These are phyloP conservation scores for Ormyrus labotus DNA, from an alignment of 2,888 invertebrate genomes.

Conservation along the genomic window DNA sequence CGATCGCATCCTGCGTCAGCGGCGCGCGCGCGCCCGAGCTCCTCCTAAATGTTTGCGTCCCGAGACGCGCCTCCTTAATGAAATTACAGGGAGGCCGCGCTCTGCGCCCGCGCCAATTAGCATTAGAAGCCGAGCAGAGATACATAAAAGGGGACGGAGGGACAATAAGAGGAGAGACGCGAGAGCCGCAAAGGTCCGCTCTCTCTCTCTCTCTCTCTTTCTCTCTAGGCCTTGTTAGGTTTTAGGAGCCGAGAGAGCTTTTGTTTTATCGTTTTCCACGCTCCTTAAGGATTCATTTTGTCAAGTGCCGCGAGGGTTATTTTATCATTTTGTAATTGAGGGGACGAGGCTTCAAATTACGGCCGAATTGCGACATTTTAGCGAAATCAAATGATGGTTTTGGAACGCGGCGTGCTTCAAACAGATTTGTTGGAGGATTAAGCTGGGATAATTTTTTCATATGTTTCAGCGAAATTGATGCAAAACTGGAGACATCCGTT, in stretches of 20 bases:
- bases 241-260: slow-evolving; percentile 25
- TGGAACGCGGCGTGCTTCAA: too few relatives aligned
- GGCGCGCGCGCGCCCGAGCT: not conserved
- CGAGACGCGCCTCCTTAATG: slow-evolving; percentile 72
- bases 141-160: not conserved
- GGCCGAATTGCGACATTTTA: too few relatives aligned
- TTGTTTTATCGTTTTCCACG: slow-evolving; percentile 21
- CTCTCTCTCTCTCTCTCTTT: too few relatives aligned
- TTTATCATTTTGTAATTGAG: too few relatives aligned
- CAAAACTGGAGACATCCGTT: too few relatives aligned
- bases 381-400: too few relatives aligned
- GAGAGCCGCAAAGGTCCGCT: not conserved
- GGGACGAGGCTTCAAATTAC: too few relatives aligned
- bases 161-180: slow-evolving; percentile 32
- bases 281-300: not conserved
- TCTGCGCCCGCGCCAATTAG: slow-evolving; percentile 69
- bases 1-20: slow-evolving; percentile 43
- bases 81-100: slow-evolving; percentile 69
- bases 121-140: slow-evolving; percentile 64
- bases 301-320: too few relatives aligned
- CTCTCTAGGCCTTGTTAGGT: slow-evolving; percentile 27
- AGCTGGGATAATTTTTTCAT: too few relatives aligned
- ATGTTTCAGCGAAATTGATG: too few relatives aligned
- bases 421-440: too few relatives aligned
- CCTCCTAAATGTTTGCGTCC: slow-evolving; percentile 25